Evolutionary conservation across 2,113 vertebrate genomes (phyloP), one percentile per base, ranked within the genome.

Genomic region (Pithys albifrons): DNA sequence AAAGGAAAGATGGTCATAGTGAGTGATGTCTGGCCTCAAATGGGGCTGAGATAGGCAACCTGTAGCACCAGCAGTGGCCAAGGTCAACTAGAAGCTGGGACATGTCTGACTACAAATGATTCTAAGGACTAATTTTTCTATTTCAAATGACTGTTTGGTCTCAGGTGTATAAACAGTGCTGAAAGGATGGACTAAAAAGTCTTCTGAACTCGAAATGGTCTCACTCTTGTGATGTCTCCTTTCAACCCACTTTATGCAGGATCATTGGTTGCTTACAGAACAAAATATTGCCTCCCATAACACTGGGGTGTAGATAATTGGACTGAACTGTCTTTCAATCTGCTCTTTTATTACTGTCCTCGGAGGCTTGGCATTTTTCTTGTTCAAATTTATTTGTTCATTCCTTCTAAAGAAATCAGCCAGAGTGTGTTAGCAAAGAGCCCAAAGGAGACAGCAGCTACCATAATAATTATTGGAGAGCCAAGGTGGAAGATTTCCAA

Each of bases 331-430:
- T n/a, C 55, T 74, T 71, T 59, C 33, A 61, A 39, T 45, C 46
- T 92, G 58, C 45, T 45, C 67, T 85, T 81, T 83, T 66, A 75
- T 72, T 83, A 83, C 46, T 27, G 22, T 91, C 65, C 51, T 84
- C 69, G 2, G 64, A 92, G 72, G 41, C 49, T 10, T 76, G 72
- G 51, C 37, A 72, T 83, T 95, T 85, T 73, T 62, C 69, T 73
- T 72, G 33, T 52, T 86, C 57, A 55, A 64, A 74, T 71, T 58
- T 70, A 24, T 82, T 91, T 85, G 69, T 65, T 95, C 76, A 49
- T 86, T 91, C 67, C n/a, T 61, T 73, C 76, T 86, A 69, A 59
- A 88, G 79, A 58, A 86, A 89, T 96, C 76, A 86, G 64, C 58
- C 86, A 64, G 65, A 57, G 69, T 62, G 19, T 66, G 54, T 88